Percentiles rank a stretch among this genome's conserved stretches.
These are phyloP conservation scores for Danio kyathit DNA, from an alignment of 2,797 vertebrate genomes.

Conservation along the genomic window DNA sequence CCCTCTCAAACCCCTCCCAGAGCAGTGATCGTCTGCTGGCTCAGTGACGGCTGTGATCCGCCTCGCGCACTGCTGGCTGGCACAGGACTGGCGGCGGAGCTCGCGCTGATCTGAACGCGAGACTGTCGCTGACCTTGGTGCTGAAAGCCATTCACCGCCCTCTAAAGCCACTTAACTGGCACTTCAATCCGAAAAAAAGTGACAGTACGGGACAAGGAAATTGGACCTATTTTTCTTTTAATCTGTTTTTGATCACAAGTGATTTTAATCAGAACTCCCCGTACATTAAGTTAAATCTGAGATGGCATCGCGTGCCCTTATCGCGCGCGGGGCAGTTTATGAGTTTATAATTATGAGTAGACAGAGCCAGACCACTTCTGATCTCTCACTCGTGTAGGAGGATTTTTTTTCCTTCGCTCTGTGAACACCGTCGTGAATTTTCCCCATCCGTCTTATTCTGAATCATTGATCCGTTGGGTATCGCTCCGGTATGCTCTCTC, in stretches of 20 bases:
- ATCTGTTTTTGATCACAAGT: background rate
- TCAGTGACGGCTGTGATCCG: conserved; percentile 50
- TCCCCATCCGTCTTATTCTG: conserved; percentile 34
- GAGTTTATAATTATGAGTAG: conserved; percentile 78
- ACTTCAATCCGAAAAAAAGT: conserved; percentile 37
- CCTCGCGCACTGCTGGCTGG: conserved; percentile 45
- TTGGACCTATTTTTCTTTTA: background rate
- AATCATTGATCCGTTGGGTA: conserved; percentile 46
- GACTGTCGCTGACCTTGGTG: conserved; percentile 80
- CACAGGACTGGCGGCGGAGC: conserved; percentile 63
- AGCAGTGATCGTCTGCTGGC: conserved; percentile 38
- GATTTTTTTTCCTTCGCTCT: conserved; percentile 54
- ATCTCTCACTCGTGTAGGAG: conserved; percentile 63
- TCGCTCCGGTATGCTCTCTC: conserved; percentile 80
- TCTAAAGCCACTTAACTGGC: conserved; percentile 68
- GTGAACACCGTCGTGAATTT: conserved; percentile 51
- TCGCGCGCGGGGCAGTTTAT: conserved; percentile 70
- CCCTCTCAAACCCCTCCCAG: conserved; percentile 60
- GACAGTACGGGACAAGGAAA: conserved; percentile 6
- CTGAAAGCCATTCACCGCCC: conserved; percentile 70
- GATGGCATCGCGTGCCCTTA: conserved; percentile 78
- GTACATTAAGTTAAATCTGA: conserved; percentile 58
- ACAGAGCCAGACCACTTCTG: conserved; percentile 76
- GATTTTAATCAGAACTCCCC: background rate
- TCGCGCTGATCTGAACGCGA: conserved; percentile 52